Evolutionary conservation across 2,113 vertebrate genomes (phyloP).

Genomic region (Oreochromis aureus): DNA sequence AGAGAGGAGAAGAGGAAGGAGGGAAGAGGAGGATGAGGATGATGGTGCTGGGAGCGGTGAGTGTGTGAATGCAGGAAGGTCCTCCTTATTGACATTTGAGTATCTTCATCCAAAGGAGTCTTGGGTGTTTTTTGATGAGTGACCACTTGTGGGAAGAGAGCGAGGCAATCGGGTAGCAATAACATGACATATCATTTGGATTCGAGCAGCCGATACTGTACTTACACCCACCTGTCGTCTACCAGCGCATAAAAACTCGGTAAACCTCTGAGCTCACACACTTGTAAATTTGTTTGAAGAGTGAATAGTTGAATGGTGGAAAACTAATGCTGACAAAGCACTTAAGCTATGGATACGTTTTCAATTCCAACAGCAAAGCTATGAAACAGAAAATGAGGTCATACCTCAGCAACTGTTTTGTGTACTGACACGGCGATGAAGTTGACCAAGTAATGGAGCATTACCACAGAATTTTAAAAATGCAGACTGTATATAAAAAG

Average conservation of each 20-base stretch:
- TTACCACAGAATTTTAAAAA: neutral
- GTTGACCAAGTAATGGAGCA: neutral
- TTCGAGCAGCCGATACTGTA: conserved; percentile 8
- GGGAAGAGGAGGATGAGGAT: neutral
- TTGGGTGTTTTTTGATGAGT: conserved; percentile 9
- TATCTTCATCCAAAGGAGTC: neutral
- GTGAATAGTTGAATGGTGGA: neutral
- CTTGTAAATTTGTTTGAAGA: neutral
- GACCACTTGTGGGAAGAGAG: neutral
- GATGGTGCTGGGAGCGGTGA: neutral
- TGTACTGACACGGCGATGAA: neutral
- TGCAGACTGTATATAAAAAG: neutral
- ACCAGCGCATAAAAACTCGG: neutral
- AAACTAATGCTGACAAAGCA: neutral
- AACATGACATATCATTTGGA: conserved; percentile 59
- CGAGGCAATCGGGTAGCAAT: conserved; percentile 37
- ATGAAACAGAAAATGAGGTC: neutral
- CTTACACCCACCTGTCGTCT: conserved; percentile 5
- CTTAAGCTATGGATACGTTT: neutral
- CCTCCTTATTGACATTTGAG: conserved; percentile 22
- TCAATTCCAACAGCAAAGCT: neutral
- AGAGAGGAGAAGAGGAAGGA: neutral
- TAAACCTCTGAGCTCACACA: neutral
- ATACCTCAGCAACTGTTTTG: neutral
- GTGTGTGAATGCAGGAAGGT: neutral